These are phyloP conservation scores for Pseudonaja textilis DNA, from an alignment of 2,113 vertebrate species.

Conservation along the genomic window DNA sequence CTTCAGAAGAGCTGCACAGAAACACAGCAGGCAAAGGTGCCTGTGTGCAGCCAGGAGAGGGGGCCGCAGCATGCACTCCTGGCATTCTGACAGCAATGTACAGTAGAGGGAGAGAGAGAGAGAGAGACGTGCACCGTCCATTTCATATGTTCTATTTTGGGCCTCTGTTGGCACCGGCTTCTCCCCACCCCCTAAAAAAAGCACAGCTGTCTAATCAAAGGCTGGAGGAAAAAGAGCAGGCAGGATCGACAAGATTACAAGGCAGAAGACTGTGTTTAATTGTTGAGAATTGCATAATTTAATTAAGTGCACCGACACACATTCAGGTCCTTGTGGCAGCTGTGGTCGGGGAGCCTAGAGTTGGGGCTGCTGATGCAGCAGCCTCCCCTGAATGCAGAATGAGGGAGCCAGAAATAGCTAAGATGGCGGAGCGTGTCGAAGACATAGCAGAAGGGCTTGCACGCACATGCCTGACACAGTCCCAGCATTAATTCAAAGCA, in stretches of 20 bases:
- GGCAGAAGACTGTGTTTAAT: not conserved
- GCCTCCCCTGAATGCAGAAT: not conserved
- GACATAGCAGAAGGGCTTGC: not conserved
- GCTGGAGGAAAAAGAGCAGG: not conserved
- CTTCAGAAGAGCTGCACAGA: not conserved
- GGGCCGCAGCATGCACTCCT: not conserved
- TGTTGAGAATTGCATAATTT: slow-evolving; percentile 5
- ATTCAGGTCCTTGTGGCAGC: not conserved
- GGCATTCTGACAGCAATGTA: slow-evolving; percentile 11
- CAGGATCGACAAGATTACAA: not conserved
- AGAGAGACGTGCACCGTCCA: not conserved
- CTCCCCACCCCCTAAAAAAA: not conserved
- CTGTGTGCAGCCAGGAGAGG: not conserved
- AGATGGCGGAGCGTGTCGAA: slow-evolving; percentile 11
- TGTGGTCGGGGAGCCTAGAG: not conserved
- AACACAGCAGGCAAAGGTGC: not conserved
- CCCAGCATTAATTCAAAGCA: not conserved
- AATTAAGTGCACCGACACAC: not conserved
- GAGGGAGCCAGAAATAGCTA: not conserved
- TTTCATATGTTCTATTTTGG: not conserved
- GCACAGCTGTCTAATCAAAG: slow-evolving; percentile 14
- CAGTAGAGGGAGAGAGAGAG: not conserved
- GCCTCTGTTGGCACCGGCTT: slow-evolving; percentile 1
- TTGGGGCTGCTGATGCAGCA: not conserved
- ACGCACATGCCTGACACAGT: slow-evolving; percentile 6